phyloP scores from a whole-genome alignment of 2,888 invertebrate genomes.

The Sclerodermus sp. region DNA sequence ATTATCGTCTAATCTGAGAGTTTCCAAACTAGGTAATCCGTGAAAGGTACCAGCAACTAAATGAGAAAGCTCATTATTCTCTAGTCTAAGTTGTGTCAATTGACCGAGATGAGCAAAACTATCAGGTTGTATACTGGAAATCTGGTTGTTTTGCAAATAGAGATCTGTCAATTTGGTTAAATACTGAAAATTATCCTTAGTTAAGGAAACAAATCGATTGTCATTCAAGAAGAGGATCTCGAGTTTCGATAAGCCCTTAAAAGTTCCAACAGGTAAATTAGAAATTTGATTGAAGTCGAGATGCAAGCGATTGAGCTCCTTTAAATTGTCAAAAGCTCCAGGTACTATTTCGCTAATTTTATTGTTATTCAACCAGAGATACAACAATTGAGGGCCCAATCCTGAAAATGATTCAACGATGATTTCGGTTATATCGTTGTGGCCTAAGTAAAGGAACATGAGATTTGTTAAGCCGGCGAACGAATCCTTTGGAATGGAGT shows the following conservation, averaged over 20 bases:
- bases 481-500: slow-evolving; percentile 48
- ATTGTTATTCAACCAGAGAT: slow-evolving; percentile 54
- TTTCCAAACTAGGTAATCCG: slow-evolving; percentile 15
- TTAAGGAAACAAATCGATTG: slow-evolving; percentile 50
- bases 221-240: slow-evolving; percentile 53
- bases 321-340: slow-evolving; percentile 49
- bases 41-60: slow-evolving; percentile 29
- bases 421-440: slow-evolving; percentile 49
- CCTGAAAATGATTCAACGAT: slow-evolving; percentile 31
- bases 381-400: slow-evolving; percentile 9
- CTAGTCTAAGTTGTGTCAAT: slow-evolving; percentile 49
- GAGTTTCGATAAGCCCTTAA: slow-evolving; percentile 41
- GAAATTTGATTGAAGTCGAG: slow-evolving; percentile 54
- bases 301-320: slow-evolving; percentile 46
- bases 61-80: slow-evolving; percentile 44
- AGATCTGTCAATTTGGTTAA: slow-evolving; percentile 50
- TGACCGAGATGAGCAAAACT: slow-evolving; percentile 54
- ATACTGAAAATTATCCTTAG: slow-evolving; percentile 52
- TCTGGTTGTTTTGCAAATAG: slow-evolving; percentile 50
- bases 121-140: slow-evolving; percentile 50
- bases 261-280: slow-evolving; percentile 42
- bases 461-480: slow-evolving; percentile 52
- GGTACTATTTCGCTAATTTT: slow-evolving; percentile 48
- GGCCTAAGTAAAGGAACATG: slow-evolving; percentile 53
- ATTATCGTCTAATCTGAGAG: slow-evolving; percentile 17